Evolutionary conservation across 2,888 invertebrate species (phyloP).

Genomic region (Parnassius orleans): DNA sequence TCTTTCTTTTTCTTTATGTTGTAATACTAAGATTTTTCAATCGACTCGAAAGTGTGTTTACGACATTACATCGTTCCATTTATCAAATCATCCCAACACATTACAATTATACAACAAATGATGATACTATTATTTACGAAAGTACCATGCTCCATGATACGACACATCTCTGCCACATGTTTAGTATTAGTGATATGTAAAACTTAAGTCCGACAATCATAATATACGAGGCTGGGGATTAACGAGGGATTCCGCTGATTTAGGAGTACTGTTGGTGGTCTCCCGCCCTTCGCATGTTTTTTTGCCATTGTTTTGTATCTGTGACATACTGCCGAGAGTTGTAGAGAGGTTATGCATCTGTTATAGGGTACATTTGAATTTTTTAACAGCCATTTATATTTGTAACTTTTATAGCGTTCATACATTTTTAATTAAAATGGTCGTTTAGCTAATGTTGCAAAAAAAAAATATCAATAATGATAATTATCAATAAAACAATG

Average conservation of each 20-base stretch:
- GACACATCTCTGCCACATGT: constrained; percentile 66
- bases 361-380: constrained; percentile 36
- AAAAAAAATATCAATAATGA: too few species aligned
- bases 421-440: constrained; percentile 3
- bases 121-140: constrained; percentile 2
- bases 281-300: constrained; percentile 54
- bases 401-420: constrained; percentile 6
- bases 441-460: neutral
- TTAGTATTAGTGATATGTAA: constrained; percentile 62
- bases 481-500: too few species aligned
- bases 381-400: constrained; percentile 30
- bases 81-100: too few species aligned
- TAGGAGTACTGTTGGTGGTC: constrained; percentile 69
- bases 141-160: constrained; percentile 16
- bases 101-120: neutral
- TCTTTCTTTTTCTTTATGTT: too few species aligned
- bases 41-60: too few species aligned
- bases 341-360: constrained; percentile 54
- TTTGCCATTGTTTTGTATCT: constrained; percentile 42
- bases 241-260: constrained; percentile 62
- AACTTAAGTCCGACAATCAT: constrained; percentile 72
- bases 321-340: constrained; percentile 58
- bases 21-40: too few species aligned
- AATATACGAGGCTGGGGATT: constrained; percentile 71
- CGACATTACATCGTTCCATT: too few species aligned